Evolutionary conservation across 2,113 vertebrate species (phyloP), one percentile per base, ranked within the genome.

Genomic region (Rhinichthys klamathensis): DNA sequence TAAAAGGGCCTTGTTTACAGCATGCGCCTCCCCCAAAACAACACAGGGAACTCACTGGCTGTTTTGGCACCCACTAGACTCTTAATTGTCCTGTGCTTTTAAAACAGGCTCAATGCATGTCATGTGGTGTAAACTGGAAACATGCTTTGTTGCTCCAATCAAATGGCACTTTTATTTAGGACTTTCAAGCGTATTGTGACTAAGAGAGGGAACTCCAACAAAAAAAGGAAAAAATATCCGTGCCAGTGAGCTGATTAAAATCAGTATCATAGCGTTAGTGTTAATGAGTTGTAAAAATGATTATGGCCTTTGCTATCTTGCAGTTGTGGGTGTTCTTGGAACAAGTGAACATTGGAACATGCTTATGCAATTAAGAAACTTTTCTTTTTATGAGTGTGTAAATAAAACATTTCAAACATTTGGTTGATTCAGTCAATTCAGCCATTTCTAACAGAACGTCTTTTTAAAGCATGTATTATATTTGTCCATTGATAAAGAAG

Each of bases 11-110:
- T 72, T 70, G 70, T 85, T 82, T 73, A 63, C 72, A 60, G 21
- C 61, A 15, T 58, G 10, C 10, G 86, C 72, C 35, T 46, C 74
- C 61, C 56, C 56, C 46, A 81, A 38, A 84, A 90, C 88, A 90
- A 77, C 87, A 89, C 25, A 16, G 80, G 87, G 92, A 93, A 92
- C 35, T 2, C 89, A 78, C 90, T 87, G 80, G 91, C 82, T 74
- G 83, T 23, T 86, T 88, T 65, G 75, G 91, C 67, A 85, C 32
- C 82, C 82, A 80, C 74, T 44, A 51, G 18, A 82, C 41, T 88
- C 88, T 88, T 85, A 80, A 80, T 30, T 73, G 44, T 82, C 16
- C 21, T 16, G 15, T 74, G 67, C 5, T 81, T 70, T 61, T n/a
- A n/a, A 30, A 46, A 8, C 73, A 30, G n/a, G 21, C 13, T 54